phyloP scores from a whole-genome alignment of 1,140 invertebrate genomes.

The Macrostomum lignano region DNA sequence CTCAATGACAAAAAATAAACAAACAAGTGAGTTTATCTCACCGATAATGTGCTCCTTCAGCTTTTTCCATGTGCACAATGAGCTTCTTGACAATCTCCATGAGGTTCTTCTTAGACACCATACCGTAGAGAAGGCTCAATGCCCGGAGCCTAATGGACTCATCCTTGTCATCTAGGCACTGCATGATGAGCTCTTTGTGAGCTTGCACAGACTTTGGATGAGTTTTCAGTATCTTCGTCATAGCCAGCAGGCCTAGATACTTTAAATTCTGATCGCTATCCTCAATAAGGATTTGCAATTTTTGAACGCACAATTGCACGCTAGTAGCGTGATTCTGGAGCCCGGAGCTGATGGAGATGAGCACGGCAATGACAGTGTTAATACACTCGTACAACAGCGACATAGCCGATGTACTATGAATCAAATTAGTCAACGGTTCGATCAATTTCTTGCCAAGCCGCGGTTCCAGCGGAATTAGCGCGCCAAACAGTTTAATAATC shows the following conservation, averaged over 20 bases:
- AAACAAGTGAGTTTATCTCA: too few relatives aligned
- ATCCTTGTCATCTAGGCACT: conserved; percentile 94
- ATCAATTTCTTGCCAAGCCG: conserved; percentile 99
- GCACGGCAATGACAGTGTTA: conserved; percentile 91
- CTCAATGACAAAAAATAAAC: too few relatives aligned
- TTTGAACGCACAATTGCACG: conserved; percentile 94
- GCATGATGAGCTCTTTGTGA: conserved; percentile 60
- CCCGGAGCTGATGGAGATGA: conserved; percentile 87
- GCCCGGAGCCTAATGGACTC: conserved; percentile 83
- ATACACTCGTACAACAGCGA: conserved; percentile 96
- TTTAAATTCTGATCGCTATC: conserved; percentile 96
- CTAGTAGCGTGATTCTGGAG: conserved; percentile 93
- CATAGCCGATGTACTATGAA: conserved; percentile 99
- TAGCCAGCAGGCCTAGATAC: conserved; percentile 80
- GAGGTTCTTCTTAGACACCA: conserved; percentile 85
- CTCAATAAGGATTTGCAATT: conserved; percentile 85
- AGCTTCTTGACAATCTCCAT: conserved; percentile 98
- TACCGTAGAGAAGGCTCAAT: conserved; percentile 34
- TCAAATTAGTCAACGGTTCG: conserved; percentile 97
- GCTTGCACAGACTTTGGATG: conserved; percentile 95
- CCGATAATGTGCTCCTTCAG: conserved; percentile 59
- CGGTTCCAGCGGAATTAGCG: conserved; percentile 95
- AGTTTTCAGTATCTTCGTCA: conserved; percentile 91
- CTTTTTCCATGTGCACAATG: conserved; percentile 88
- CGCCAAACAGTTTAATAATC: conserved; percentile 98